These are phyloP conservation scores for Rhopalosiphum maidis DNA, from an alignment of 1,140 invertebrate genomes.

Conservation along the genomic window DNA sequence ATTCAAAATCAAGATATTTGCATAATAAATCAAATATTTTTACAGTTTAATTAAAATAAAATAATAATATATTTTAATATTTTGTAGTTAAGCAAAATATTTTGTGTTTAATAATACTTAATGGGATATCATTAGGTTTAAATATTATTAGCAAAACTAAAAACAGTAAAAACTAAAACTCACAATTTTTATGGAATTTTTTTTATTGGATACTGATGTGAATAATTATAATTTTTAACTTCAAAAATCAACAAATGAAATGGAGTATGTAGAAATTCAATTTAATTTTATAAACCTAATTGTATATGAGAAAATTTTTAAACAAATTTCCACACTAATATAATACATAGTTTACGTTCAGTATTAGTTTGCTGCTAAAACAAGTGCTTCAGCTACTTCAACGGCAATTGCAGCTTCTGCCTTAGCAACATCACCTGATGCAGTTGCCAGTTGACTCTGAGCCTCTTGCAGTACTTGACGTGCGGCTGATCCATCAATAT, in stretches of 20 bases:
- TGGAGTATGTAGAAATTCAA: not conserved
- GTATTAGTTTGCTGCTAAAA: slow-evolving; percentile 71
- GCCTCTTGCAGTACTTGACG: slow-evolving; percentile 85
- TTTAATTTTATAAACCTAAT: slow-evolving; percentile 7
- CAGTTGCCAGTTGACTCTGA: slow-evolving; percentile 80
- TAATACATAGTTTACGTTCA: slow-evolving; percentile 39
- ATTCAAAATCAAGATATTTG: not conserved
- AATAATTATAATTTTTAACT: slow-evolving; percentile 25
- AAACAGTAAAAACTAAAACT: not conserved
- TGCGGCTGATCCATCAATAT: slow-evolving; percentile 81
- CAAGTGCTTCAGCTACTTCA: slow-evolving; percentile 93
- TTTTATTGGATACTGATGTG: slow-evolving; percentile 40
- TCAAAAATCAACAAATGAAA: slow-evolving; percentile 20
- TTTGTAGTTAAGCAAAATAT: not conserved
- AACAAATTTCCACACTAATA: slow-evolving; percentile 47
- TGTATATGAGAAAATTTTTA: slow-evolving; percentile 7
- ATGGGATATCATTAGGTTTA: not conserved
- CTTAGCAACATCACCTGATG: slow-evolving; percentile 82
- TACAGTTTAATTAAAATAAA: not conserved
- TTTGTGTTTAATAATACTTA: not conserved
- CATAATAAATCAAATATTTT: not conserved
- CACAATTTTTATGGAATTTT: not conserved
- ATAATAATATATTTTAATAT: not conserved
- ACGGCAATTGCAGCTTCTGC: slow-evolving; percentile 93
- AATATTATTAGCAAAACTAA: not conserved